Base-by-base conservation (phyloP, 1,140 invertebrate genomes). In the Trichoplusia ni region DNA sequence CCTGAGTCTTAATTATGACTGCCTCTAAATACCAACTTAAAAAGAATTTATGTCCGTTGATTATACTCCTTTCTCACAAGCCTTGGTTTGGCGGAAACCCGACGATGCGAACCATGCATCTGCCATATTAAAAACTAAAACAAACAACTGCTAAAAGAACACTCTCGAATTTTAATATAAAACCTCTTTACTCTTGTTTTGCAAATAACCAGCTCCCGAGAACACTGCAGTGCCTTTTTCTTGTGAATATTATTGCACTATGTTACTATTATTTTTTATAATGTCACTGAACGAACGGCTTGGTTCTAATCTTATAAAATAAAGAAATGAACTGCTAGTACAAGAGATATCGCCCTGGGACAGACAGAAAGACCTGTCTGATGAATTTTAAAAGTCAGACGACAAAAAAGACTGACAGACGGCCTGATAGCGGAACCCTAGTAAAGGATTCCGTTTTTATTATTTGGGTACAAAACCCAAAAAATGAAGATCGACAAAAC, bases 51-150 rank as follows among this genome's bases (percentile, higher is more conserved):
- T 49, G 4, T 31, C 9, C n/a, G n/a, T n/a, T 49, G 2, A 31
- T 49, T 31, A 31, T 49, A 49, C 42, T 16, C 27, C 4, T 49
- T 31, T 49, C 25, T n/a, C 25, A n/a, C 9, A 14, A 31, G n/a
- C 3, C 25, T 13, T 29, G 7, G 23, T 47, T 47, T 7, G 23
- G 16, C 14, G 14, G 6, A 27, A 25, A 13, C 23, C 29, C 23
- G 23, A 14, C 44, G 23, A 16, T 9, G 44, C 13, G 2, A 14
- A 7, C 14, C 13, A 16, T 18, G 23, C 6, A 7, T 31, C 46
- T 27, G 25, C 25, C 13, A 31, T 31, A 49, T 49, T 49, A 49
- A 49, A n/a, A 49, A 49, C 46, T 49, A 49, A 49, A 49, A 31
- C 46, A 31, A 49, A 49, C 25, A 49, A 1, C 2, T 9, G 44